phyloP scores from a whole-genome alignment of 2,797 vertebrate species.

The Pempheris klunzingeri region DNA sequence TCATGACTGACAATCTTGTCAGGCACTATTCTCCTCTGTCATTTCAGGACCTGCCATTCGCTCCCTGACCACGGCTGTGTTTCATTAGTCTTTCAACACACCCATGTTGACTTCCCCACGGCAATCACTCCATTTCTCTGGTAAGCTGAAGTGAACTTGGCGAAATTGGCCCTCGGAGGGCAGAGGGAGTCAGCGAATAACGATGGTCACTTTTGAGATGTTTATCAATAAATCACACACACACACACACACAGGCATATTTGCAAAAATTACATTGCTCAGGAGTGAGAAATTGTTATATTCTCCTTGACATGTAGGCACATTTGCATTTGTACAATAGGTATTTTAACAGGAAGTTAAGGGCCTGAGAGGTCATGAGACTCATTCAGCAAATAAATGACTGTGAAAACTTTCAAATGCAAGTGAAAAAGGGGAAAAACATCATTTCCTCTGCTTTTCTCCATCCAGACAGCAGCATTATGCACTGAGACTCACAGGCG shows the following conservation, averaged over 20 bases:
- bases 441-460: constrained; percentile 19
- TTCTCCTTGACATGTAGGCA: constrained; percentile 5
- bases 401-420: constrained; percentile 23
- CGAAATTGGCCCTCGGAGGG: too few relatives aligned
- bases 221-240: neutral
- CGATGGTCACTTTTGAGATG: too few relatives aligned
- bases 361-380: constrained; percentile 31
- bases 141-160: too few relatives aligned
- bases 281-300: constrained; percentile 31
- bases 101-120: too few relatives aligned
- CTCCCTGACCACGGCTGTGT: neutral
- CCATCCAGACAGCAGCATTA: constrained; percentile 4
- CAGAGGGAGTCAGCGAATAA: too few relatives aligned
- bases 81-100: too few relatives aligned
- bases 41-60: neutral
- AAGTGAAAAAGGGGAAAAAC: constrained; percentile 5
- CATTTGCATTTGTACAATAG: constrained; percentile 27
- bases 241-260: neutral
- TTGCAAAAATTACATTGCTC: constrained; percentile 8
- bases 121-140: too few relatives aligned
- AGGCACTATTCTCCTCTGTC: neutral
- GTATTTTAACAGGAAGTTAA: constrained; percentile 32
- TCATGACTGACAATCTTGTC: neutral
- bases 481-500: constrained; percentile 4
- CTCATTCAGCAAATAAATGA: constrained; percentile 46